A percentile compares a stretch with the other conserved stretches of the same genome.
Conservation (phyloP, 2,113 vertebrate genomes). For the Rhea americana region DNA sequence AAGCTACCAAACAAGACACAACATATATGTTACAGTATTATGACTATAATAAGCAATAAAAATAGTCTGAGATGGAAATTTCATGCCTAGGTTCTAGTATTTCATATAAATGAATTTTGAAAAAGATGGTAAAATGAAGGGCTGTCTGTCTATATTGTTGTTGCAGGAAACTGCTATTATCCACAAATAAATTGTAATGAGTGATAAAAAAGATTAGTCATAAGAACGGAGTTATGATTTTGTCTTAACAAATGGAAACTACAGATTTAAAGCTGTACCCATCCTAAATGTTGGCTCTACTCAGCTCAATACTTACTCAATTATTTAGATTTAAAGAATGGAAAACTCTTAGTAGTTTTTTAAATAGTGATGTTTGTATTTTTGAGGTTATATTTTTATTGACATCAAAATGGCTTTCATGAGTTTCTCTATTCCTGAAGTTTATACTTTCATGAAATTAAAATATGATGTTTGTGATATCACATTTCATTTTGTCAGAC, state of each 20-base stretch:
- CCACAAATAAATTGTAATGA: neutral
- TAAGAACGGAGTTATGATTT: neutral
- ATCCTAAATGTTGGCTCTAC: neutral
- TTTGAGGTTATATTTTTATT: neutral
- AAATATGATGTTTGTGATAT: neutral
- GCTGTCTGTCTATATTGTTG: neutral
- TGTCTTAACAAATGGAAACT: neutral
- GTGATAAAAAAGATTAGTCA: neutral
- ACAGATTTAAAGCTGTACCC: neutral
- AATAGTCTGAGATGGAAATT: neutral
- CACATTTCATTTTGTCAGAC: neutral
- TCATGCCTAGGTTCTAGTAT: neutral
- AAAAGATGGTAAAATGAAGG: neutral
- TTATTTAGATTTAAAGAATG: neutral
- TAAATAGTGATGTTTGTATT: neutral
- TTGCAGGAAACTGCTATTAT: neutral
- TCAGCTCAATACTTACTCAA: no score
- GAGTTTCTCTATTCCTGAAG: neutral
- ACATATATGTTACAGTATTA: neutral
- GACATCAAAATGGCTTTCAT: neutral
- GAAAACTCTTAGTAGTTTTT: neutral
- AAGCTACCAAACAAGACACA: neutral
- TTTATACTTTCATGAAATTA: slow-evolving; percentile 22
- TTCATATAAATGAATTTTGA: neutral
- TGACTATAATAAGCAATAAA: neutral